Conservation (phyloP, 2,888 invertebrate species). For the Melikaiella ostensackeni region DNA sequence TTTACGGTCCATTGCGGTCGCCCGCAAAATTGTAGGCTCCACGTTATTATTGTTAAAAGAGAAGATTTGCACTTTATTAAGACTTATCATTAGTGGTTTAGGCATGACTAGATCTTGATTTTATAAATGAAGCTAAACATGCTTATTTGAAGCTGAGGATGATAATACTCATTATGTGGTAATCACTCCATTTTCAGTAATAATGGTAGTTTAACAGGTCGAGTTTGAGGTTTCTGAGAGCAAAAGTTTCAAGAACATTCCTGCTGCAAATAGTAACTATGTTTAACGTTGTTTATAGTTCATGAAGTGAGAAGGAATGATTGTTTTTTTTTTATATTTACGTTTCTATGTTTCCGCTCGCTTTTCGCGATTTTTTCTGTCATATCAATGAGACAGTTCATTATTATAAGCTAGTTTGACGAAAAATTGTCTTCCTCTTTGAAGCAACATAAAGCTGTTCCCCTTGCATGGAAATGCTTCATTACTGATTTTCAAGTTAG, state of each 20-base stretch:
- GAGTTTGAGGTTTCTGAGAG: not conserved
- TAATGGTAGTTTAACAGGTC: not conserved
- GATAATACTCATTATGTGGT: not conserved
- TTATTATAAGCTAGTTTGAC: too few relatives aligned
- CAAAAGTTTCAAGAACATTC: not conserved
- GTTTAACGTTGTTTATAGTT: too few relatives aligned
- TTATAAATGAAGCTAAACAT: not conserved
- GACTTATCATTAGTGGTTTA: slow-evolving; percentile 56
- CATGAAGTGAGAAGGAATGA: too few relatives aligned
- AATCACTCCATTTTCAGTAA: not conserved
- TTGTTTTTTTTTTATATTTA: too few relatives aligned
- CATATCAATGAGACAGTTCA: too few relatives aligned
- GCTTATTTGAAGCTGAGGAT: not conserved
- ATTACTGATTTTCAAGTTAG: too few relatives aligned
- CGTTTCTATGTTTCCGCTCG: too few relatives aligned
- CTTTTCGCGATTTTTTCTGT: too few relatives aligned
- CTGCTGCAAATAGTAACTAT: too few relatives aligned
- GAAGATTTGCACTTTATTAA: slow-evolving; percentile 55
- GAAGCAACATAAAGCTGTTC: too few relatives aligned
- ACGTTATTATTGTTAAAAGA: slow-evolving; percentile 51
- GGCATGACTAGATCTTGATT: not conserved
- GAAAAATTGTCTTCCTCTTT: too few relatives aligned
- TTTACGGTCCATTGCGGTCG: slow-evolving; percentile 65
- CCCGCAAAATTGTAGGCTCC: slow-evolving; percentile 68
- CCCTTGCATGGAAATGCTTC: too few relatives aligned